These are phyloP conservation scores for Idaea straminata DNA, from an alignment of 2,888 invertebrate genomes.

Conservation along the genomic window DNA sequence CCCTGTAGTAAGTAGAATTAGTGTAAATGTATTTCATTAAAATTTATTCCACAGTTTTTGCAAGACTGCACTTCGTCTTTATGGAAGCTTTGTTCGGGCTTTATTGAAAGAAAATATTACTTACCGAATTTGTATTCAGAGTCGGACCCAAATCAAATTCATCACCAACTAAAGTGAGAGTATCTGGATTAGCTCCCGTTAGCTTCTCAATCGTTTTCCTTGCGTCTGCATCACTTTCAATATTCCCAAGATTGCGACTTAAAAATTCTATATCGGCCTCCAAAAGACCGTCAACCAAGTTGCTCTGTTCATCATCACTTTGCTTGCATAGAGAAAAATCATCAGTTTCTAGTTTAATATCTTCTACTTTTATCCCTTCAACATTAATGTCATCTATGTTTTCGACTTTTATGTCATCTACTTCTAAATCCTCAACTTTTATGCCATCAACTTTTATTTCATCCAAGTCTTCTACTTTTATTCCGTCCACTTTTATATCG, in stretches of 20 bases:
- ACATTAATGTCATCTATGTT: slow-evolving; percentile 65
- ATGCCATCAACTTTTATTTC: slow-evolving; percentile 67
- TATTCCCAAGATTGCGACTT: slow-evolving; percentile 72
- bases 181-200: slow-evolving; percentile 72
- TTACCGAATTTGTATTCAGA: slow-evolving; percentile 66
- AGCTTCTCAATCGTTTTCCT: slow-evolving; percentile 76
- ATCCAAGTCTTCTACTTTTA: slow-evolving; percentile 68
- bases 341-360: slow-evolving; percentile 69
- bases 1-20: no score
- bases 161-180: slow-evolving; percentile 70
- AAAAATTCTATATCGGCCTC: slow-evolving; percentile 77
- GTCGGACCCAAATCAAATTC: slow-evolving; percentile 75
- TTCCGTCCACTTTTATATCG: slow-evolving; percentile 69
- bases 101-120: slow-evolving; percentile 24
- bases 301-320: slow-evolving; percentile 58
- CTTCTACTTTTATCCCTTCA: slow-evolving; percentile 66
- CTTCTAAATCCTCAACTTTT: slow-evolving; percentile 67
- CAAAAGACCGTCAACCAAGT: slow-evolving; percentile 68
- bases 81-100: no score
- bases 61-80: no score
- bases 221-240: slow-evolving; percentile 75
- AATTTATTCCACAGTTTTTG: no score
- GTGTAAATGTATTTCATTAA: no score
- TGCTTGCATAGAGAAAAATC: slow-evolving; percentile 67
- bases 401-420: slow-evolving; percentile 63